Base-by-base conservation (phyloP, 2,888 invertebrate species). In the Callosobruchus maculatus region DNA sequence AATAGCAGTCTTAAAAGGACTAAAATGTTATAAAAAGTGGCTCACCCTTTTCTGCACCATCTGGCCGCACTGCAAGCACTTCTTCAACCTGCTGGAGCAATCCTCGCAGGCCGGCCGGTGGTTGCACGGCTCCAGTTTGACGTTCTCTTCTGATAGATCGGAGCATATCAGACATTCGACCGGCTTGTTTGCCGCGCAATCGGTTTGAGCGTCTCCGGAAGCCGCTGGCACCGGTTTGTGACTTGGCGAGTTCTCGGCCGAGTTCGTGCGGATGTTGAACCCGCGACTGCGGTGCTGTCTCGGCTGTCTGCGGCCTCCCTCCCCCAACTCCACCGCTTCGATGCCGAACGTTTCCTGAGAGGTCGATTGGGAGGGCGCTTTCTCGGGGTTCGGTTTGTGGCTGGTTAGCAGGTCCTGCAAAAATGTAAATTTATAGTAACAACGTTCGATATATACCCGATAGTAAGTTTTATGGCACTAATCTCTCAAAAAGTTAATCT, bases 61-160 rank as follows among this genome's bases (percentile, higher is more conserved):
- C 66, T 88, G 86, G 68, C 92, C 91, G 83, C 94, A 94, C 71
- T 89, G 88, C 49, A 94, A 85, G 84, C 94, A 94, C 85, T 93
- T 94, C 84, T 94, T 94, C 92, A 95, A 93, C 72, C 94, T 89
- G 20, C 91, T 87, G 71, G 93, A 92, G 84, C 95, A 95, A 77
- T 94, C 93, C 80, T 91, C 91, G 83, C 95, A 95, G 0, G 92
- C 92, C 2, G 94, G 91, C 81, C 90, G 90, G 86, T 95, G 94
- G 72, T 90, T 90, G 84, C 95, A 95, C 0, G 95, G 94, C 82
- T 93, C 91, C 82, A 95, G 91, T 73, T 88, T 77, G 2, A 94
- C 91, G 80, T 89, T 89, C 76, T 91, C 88, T 77, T 90, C 90
- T 2, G 91, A 89, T 70, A 90, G 85, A 83, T 94, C 94, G 68